Conservation (phyloP, 2,888 invertebrate species). For the Ceriagrion tenellum region DNA sequence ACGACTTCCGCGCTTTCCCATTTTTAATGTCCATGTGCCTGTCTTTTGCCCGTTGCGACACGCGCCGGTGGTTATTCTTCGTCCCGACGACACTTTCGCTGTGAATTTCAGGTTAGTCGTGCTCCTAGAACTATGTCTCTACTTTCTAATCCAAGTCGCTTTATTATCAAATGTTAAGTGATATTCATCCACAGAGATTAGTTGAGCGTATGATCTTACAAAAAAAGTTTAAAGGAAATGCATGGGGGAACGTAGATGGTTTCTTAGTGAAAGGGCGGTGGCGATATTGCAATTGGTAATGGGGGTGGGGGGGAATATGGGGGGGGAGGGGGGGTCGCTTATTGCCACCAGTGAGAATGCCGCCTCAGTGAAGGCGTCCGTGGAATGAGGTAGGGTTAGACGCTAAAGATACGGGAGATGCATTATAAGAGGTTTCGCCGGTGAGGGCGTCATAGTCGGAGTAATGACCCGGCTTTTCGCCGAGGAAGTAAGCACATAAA, state of each 20-base stretch:
- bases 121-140: background rate
- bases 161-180: background rate
- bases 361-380: background rate
- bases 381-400: background rate
- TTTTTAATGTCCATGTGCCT: background rate
- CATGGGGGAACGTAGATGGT: background rate
- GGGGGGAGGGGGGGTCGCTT: background rate
- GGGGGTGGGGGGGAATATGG: too few species aligned
- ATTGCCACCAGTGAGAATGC: background rate
- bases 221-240: background rate
- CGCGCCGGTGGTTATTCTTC: background rate
- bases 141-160: slow-evolving; percentile 1
- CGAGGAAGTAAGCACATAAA: background rate
- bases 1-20: background rate
- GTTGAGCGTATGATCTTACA: background rate
- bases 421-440: background rate
- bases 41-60: background rate
- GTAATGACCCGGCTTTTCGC: background rate
- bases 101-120: slow-evolving; percentile 14
- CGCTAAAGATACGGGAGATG: background rate
- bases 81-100: background rate
- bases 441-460: slow-evolving; percentile 1
- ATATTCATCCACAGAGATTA: slow-evolving; percentile 5
- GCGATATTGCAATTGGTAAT: background rate
- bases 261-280: background rate